A percentile compares a stretch with the other conserved stretches of the same genome.
These are phyloP conservation scores for Thymelicus acteon DNA, from an alignment of 2,888 invertebrate genomes.

Conservation along the genomic window DNA sequence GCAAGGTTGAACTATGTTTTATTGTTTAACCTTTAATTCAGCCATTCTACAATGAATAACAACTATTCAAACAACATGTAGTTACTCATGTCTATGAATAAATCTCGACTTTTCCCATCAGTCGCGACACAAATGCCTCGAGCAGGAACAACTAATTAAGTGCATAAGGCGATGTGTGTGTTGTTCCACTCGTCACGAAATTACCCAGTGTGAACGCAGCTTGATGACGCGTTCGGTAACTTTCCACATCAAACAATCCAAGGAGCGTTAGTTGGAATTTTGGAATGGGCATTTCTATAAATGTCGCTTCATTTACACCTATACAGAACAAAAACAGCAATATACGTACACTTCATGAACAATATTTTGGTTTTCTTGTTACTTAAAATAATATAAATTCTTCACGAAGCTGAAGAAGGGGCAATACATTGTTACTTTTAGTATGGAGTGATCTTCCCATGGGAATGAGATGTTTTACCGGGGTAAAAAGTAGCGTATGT, in stretches of 20 bases:
- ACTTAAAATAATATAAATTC: no score
- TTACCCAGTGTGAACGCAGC: slow-evolving; percentile 45
- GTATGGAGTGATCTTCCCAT: no score
- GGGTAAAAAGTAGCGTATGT: no score
- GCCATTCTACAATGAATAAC: no score
- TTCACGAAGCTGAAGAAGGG: no score
- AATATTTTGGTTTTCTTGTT: no score
- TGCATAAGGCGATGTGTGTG: slow-evolving; percentile 41
- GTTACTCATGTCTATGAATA: neutral
- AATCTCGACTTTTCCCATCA: neutral
- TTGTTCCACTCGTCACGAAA: slow-evolving; percentile 42
- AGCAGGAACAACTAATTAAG: slow-evolving; percentile 40
- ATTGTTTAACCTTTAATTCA: no score
- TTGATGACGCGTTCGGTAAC: slow-evolving; percentile 57
- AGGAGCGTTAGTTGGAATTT: neutral
- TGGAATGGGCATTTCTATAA: neutral
- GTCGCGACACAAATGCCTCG: neutral
- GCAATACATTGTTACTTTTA: no score
- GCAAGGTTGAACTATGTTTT: no score
- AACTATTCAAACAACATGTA: no score
- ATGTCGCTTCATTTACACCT: slow-evolving; percentile 49
- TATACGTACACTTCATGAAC: no score
- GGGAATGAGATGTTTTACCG: no score
- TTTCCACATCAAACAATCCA: neutral
- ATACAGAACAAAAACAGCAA: slow-evolving; percentile 31